Conservation (phyloP, 2,113 vertebrate genomes). For the Notothenia rossii region DNA sequence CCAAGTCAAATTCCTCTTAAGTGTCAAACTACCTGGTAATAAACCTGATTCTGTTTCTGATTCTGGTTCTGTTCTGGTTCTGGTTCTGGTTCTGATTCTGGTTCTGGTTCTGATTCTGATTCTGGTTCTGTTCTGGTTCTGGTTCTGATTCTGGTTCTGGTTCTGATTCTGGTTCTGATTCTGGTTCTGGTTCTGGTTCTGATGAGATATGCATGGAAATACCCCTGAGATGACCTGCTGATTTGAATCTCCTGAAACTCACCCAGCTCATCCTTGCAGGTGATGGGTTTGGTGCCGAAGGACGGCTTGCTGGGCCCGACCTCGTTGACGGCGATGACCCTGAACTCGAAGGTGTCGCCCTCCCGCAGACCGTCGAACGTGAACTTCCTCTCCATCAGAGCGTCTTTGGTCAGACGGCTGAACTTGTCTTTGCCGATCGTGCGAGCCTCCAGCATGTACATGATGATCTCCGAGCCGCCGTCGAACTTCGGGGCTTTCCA, state of each 20-base stretch:
- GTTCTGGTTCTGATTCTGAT: too few species aligned
- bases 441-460: slow-evolving; percentile 94
- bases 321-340: slow-evolving; percentile 95
- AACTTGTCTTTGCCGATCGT: slow-evolving; percentile 97
- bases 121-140: too few species aligned
- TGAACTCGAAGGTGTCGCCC: slow-evolving; percentile 95
- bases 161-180: too few species aligned
- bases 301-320: slow-evolving; percentile 96
- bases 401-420: slow-evolving; percentile 91
- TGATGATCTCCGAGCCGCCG: slow-evolving; percentile 94
- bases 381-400: slow-evolving; percentile 91
- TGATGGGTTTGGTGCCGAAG: slow-evolving; percentile 96
- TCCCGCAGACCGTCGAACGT: slow-evolving; percentile 92
- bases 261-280: slow-evolving; percentile 97
- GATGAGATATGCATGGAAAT: too few species aligned
- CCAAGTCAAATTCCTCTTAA: too few species aligned
- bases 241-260: slow-evolving; percentile 47
- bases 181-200: too few species aligned
- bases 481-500: slow-evolving; percentile 97
- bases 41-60: too few species aligned
- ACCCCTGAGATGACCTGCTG: too few species aligned
- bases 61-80: too few species aligned
- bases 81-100: too few species aligned
- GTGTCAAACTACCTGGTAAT: too few species aligned
- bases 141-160: too few species aligned